Conservation (phyloP, 2,888 invertebrate genomes). For the Harpalus rubripes region DNA sequence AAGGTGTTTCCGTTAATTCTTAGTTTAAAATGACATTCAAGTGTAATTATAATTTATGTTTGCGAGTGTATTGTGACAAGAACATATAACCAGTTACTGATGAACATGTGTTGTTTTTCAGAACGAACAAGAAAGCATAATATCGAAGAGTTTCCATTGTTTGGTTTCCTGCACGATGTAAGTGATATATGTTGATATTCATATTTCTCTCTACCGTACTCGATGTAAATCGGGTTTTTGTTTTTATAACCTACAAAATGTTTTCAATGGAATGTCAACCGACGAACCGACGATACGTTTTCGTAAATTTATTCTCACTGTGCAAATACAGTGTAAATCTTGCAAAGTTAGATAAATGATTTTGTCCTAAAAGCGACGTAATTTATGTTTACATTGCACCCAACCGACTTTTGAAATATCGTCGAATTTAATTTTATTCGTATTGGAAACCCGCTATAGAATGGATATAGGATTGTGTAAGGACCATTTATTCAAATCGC, state of each 20-base stretch:
- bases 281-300: not conserved
- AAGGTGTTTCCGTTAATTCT: no score
- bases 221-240: not conserved
- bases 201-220: not conserved
- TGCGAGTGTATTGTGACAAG: no score
- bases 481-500: slow-evolving; percentile 16
- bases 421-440: slow-evolving; percentile 46
- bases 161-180: not conserved
- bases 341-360: slow-evolving; percentile 40
- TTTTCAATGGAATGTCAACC: not conserved
- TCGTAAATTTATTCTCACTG: not conserved
- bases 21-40: not conserved
- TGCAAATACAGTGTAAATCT: slow-evolving; percentile 26
- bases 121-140: not conserved
- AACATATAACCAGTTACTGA: no score
- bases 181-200: not conserved
- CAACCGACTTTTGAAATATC: slow-evolving; percentile 49
- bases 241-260: not conserved
- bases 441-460: slow-evolving; percentile 24
- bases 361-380: slow-evolving; percentile 30
- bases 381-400: slow-evolving; percentile 41
- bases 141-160: not conserved
- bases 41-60: not conserved
- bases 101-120: not conserved
- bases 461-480: not conserved